Base-by-base conservation (phyloP, 2,113 vertebrate genomes). In the Cepphus grylle region DNA sequence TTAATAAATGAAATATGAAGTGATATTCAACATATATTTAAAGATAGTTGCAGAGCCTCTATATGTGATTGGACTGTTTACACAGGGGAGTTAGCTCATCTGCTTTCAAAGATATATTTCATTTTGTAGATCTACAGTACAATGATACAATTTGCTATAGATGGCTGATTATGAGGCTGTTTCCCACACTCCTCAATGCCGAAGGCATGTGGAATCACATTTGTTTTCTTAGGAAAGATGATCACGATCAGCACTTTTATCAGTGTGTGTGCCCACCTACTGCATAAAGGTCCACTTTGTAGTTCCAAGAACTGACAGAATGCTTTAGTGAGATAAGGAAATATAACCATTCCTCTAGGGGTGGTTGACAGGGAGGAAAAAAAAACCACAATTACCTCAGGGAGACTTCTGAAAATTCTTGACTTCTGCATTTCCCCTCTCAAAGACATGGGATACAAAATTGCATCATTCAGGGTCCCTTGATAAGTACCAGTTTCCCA, bases 311-410 rank as follows among this genome's bases (percentile, higher is more conserved):
- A 95, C 94, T 96, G 84, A 94, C 86, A 91, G 96, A 95, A 97
- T 97, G 91, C 91, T 93, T 92, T 95, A 94, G 91, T 87, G 86
- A 94, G 93, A 95, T 93, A 94, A 95, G 94, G 58, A 95, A 94
- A 91, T 56, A 61, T 6, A 94, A 89, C 77, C 84, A 77, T 87
- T 94, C 53, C 93, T 90, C 87, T 90, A 76, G 70, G 81, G 49
- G 58, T 95, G 36, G 81, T 85, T 96, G 87, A 91, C 84, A 82
- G 81, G 52, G 23, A 4, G n/a, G 30, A 72, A 76, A 92, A 86
- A 16, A 8, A 4, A 2, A 14, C 4, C 26, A 29, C 62, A 74
- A 38, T 85, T 94, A 91, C 91, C 78, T 93, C 81, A 76, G 91
- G 84, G 87, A 94, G 66, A 78, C 81, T 76, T 90, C 89, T 94